Evolutionary conservation across 2,888 invertebrate genomes (phyloP), one percentile per base, ranked within the genome.

Genomic region (Endomychus coccineus): DNA sequence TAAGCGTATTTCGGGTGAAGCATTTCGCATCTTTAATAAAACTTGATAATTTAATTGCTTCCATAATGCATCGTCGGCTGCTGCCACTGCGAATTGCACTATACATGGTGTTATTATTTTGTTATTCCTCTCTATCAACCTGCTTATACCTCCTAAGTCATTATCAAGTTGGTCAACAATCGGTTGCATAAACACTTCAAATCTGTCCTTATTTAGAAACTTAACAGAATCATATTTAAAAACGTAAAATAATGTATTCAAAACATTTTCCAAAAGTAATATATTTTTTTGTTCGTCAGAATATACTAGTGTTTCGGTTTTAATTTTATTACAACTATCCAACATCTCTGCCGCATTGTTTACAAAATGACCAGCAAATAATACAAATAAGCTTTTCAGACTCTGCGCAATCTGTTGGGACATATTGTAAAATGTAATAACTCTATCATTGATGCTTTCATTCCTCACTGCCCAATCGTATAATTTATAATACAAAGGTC

Each of bases 11-110:
- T 80, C 75, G 1, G 84, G 73, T 41, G 78, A 77, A 46, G 77
- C 73, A 52, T 84, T 80, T 42, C 90, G 75, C 0, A 90, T 87
- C 69, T 95, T 95, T 45, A 92, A 70, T 35, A 94, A 66, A 44
- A 92, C 78, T 61, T 92, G 88, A 62, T 92, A 90, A 59, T 92
- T 90, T 43, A 95, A 68, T 50, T 86, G 77, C 58, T 92, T 92
- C 84, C 92, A 92, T 16, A 88, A 64, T 0, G 86, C 77, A 60
- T 94, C 91, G 56, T 90, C 91, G 2, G 80, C 82, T 1, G 81
- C 79, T 0, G 86, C 83, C 7, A 83, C 79, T 0, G 87, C 84
- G 52, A 95, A 79, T 53, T 88, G 82, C 1, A 84, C 79, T 40
- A 94, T 72, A 55, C 88, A 87, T 0, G 83, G 82, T n/a, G 79